Base-by-base conservation (phyloP, 2,888 invertebrate genomes). In the Miltochrista miniata region DNA sequence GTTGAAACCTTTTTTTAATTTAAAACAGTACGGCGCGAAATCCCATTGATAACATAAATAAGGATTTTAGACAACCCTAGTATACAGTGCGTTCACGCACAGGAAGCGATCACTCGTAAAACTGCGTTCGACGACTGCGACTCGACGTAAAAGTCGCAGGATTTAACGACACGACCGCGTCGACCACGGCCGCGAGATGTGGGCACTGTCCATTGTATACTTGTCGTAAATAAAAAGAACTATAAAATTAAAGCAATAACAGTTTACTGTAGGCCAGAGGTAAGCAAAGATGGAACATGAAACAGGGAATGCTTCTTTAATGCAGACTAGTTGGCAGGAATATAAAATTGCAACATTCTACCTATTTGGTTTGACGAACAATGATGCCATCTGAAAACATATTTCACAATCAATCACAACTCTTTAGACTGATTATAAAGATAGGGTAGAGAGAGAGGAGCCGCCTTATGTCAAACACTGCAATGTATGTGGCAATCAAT, bases 21-120 rank as follows among this genome's bases (percentile, higher is more conserved):
- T 24, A n/a, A n/a, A n/a, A n/a, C n/a, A 24, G 18, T 24, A 5
- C 5, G 3, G 18, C 5, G 18, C 18, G 2, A 24, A 24, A 24
- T 24, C 18, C 18, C 18, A 24, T 24, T 24, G 18, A 24, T 2
- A n/a, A n/a, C n/a, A n/a, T n/a, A 4, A 24, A 24, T 24, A 24
- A 24, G 18, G 18, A 24, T 24, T 24, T 24, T 24, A 24, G 18
- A 31, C 31, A 31, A 9, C 31, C 31, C 31, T 31, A 7, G 68
- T 74, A 68, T 70, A 72, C 62, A 60, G 60, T 66, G 69, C 48
- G 57, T 46, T 51, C 48, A 59, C 42, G 51, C 67, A 68, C 79
- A 79, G 79, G 79, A 79, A 78, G 76, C 76, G 69, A 76, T 70
- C 66, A 70, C 36, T 79, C 78, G 74, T 79, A 76, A 79, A 79